A percentile compares a stretch with the other conserved stretches of the same genome.
phyloP scores from a whole-genome alignment of 2,113 vertebrate genomes.

The Furnarius figulus region DNA sequence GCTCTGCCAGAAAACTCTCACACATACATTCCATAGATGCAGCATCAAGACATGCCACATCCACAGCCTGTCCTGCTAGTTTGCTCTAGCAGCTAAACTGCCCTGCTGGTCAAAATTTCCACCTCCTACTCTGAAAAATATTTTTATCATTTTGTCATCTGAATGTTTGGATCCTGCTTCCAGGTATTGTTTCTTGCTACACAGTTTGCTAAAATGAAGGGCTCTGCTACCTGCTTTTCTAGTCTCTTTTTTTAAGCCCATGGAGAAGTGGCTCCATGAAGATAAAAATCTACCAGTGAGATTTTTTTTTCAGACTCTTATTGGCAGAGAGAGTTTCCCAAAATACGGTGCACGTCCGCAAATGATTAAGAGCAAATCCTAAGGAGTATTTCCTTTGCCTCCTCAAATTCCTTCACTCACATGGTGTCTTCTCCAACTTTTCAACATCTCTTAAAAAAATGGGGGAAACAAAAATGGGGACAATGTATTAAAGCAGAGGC shows the following conservation, averaged over 20 bases:
- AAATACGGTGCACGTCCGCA: fast-evolving
- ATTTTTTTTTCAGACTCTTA: neutral
- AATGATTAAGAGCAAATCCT: neutral
- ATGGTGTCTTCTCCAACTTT: neutral
- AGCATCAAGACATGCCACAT: neutral
- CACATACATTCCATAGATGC: neutral
- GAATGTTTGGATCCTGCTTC: conserved; percentile 7
- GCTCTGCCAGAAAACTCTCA: neutral
- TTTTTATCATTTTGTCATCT: conserved; percentile 47
- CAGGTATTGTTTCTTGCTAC: conserved; percentile 8
- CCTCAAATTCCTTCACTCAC: neutral
- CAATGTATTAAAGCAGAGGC: neutral
- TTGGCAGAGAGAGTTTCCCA: neutral
- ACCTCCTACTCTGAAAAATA: conserved; percentile 26
- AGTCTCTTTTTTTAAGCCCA: neutral
- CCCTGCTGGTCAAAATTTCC: neutral
- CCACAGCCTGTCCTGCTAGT: neutral
- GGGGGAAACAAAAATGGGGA: neutral
- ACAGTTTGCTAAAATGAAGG: neutral
- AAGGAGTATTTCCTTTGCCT: neutral
- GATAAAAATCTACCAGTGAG: neutral
- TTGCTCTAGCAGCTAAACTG: neutral
- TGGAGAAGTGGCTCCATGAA: neutral
- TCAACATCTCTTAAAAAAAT: neutral
- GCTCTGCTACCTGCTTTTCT: neutral